Evolutionary conservation across 1,140 invertebrate genomes (phyloP), one percentile per base, ranked within the genome.

Genomic region (Lepidurus packardi): DNA sequence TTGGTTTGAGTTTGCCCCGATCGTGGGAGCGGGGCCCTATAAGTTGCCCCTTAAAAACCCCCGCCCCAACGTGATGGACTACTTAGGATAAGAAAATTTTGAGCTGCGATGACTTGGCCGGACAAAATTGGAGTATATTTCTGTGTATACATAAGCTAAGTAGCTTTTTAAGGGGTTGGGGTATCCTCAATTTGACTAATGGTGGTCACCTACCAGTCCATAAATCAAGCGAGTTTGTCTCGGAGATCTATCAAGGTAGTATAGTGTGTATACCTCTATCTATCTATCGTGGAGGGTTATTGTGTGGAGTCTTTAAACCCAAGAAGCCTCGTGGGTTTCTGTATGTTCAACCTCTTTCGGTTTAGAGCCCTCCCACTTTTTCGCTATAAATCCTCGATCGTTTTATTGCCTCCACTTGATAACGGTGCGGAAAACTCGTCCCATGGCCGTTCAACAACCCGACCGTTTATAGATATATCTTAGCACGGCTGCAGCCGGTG

Each of bases 391-490:
- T 65, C 53, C 53, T 65, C 6, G 53, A 65, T 65, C 53, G 53
- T 65, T 65, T 65, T 21, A 65, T 65, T 65, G 53, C 53, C 53
- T 21, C 53, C 13, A 65, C 16, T 65, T 65, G 53, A 65, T 65
- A 65, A 65, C 53, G 21, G 53, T 65, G 53, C 53, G 53, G 53
- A 65, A 65, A 65, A 65, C 53, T 65, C 53, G 16, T 65, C 53
- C 53, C 8, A 13, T 21, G 53, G 53, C 53, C 13, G 53, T 65
- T 65, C 53, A 65, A 13, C 53, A 65, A 21, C 53, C 53, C 53
- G 16, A 65, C 53, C 53, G 53, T 65, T 65, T 65, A 65, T 65
- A 65, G 53, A 65, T 65, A 9, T 65, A 65, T 65, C 53, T 65
- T 65, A 65, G 53, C 53, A 7, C 16, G 53, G 16, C 21, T 65